Base-by-base conservation (phyloP, 1,140 invertebrate genomes). In the Anthonomus grandis region DNA sequence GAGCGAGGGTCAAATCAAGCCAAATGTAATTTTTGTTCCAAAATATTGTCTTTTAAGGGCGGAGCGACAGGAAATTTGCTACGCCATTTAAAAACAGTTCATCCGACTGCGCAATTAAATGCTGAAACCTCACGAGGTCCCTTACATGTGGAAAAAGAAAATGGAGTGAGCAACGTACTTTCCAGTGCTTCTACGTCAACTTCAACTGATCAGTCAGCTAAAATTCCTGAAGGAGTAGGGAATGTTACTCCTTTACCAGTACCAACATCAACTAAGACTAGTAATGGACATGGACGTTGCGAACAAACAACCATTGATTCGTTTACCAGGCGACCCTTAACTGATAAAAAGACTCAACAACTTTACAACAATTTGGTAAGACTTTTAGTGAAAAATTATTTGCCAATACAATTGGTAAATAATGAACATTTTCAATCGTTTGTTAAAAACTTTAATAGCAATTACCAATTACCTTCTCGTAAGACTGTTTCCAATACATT, bases 311-410 rank as follows among this genome's bases (percentile, higher is more conserved):
- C 27, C 27, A 31, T 31, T 31, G 27, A 31, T 31, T 31, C 27
- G 27, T 31, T 31, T 31, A 31, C 27, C 6, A 31, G 27, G 27
- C 27, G 27, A n/a, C 27, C 27, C 27, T 31, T 31, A 31, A 31
- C 27, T 31, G 27, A 31, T 31, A 31, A 31, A 31, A 31, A 31
- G 27, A 8, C 27, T 31, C n/a, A 31, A 31, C 27, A 31, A 31
- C 27, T 31, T 31, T n/a, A 31, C 27, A 31, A 31, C 27, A 31
- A 31, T n/a, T n/a, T n/a, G n/a, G n/a, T n/a, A n/a, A n/a, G n/a
- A n/a, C n/a, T n/a, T n/a, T n/a, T n/a, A n/a, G 37, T 38, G 37
- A 38, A 38, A 38, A 13, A 38, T 38, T 38, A 8, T 8, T 38
- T 38, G 13, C 37, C 37, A 15, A 38, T 38, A 6, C 37, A 38